Evolutionary conservation across 2,888 invertebrate species (phyloP), one percentile per base, ranked within the genome.

Genomic region (Deilephila elpenor): DNA sequence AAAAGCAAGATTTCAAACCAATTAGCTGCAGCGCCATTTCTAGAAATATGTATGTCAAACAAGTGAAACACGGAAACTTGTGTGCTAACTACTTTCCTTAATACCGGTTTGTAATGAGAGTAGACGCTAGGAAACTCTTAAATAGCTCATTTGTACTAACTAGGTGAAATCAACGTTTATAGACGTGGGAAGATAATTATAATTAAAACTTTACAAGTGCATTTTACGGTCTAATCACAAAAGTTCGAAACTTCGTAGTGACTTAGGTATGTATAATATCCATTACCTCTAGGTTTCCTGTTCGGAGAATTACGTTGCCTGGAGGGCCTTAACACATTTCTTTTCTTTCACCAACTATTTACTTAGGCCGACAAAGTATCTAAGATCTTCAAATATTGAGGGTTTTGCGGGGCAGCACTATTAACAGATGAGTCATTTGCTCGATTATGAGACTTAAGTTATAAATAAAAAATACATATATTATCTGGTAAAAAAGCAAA

Each of bases 41-140:
- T 56, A n/a, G 56, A 56, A 56, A 56, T 56, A 56, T 56, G 56
- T 56, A 61, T 61, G 61, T 61, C 61, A 61, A 61, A 61, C 61
- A 61, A 61, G 61, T 34, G 61, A 29, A 34, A 61, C 61, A 34
- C 32, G 61, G 32, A 61, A 61, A 61, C 61, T 61, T 32, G 32
- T 61, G 32, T 61, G 56, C 56, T 56, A 56, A 19, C 32, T 32
- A 61, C 61, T 61, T 61, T 61, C 61, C 32, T 29, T 61, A 61
- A 32, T 61, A 61, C 61, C 32, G 32, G 61, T 61, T 61, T 61
- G 32, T 61, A 32, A 61, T 61, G 61, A 32, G 61, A 17, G 6
- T 61, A 32, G 32, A 34, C 32, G 61, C 61, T 29, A 61, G 61
- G 32, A 61, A 61, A 61, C 61, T 61, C 32, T 61, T 19, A 61